Evolutionary conservation across 2,888 invertebrate genomes (phyloP).

Genomic region (Pollenia angustigena): DNA sequence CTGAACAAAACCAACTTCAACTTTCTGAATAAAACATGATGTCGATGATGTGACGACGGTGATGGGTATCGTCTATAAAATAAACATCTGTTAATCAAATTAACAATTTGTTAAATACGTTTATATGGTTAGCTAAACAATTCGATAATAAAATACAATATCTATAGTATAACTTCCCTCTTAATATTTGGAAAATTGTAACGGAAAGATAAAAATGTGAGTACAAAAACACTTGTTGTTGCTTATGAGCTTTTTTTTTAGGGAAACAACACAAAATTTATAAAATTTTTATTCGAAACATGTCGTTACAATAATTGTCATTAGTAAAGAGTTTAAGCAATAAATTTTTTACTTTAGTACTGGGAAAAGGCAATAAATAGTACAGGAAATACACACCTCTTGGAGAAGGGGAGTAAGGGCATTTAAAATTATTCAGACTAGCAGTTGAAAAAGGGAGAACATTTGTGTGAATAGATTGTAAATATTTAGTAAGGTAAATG

Average conservation of each 20-base stretch:
- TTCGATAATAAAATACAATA: not conserved
- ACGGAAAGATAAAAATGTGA: constrained; percentile 10
- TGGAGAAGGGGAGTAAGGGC: not conserved
- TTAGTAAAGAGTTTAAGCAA: constrained; percentile 63
- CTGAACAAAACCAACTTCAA: constrained; percentile 13
- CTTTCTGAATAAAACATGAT: constrained; percentile 17
- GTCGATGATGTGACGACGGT: not conserved
- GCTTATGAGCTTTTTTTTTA: not conserved
- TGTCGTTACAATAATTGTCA: constrained; percentile 70
- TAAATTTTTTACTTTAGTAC: constrained; percentile 54
- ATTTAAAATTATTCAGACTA: too few relatives aligned
- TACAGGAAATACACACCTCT: constrained; percentile 65
- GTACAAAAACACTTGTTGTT: constrained; percentile 54
- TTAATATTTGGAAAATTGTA: constrained; percentile 1
- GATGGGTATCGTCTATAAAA: constrained; percentile 29
- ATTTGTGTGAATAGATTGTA: not conserved
- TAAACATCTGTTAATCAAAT: constrained; percentile 68
- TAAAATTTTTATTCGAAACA: constrained; percentile 60
- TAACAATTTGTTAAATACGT: constrained; percentile 48
- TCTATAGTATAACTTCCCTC: not conserved
- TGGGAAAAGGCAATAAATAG: constrained; percentile 27
- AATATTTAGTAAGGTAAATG: constrained; percentile 5
- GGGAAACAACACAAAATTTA: constrained; percentile 16
- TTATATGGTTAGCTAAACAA: constrained; percentile 19
- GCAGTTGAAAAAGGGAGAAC: not conserved